Conservation (phyloP, 2,888 invertebrate species). For the Sepiola atlantica region DNA sequence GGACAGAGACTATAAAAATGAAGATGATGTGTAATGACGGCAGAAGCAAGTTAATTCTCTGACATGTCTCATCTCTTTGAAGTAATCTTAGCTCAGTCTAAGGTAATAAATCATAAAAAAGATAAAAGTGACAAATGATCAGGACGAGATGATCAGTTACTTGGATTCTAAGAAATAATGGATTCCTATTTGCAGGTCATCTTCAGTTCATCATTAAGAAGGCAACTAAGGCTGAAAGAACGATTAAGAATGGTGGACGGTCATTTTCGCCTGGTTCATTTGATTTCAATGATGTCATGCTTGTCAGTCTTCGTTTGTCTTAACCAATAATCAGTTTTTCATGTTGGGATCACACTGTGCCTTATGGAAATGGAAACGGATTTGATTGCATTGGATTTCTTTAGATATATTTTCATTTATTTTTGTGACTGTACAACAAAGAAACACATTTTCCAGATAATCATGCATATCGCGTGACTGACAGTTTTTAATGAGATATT, state of each 20-base stretch:
- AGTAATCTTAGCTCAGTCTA: background rate
- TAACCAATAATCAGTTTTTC: background rate
- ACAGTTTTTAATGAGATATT: background rate
- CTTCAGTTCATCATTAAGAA: background rate
- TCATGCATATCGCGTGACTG: background rate
- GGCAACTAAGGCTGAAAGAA: background rate
- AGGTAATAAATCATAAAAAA: background rate
- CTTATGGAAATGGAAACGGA: background rate
- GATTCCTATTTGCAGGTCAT: background rate
- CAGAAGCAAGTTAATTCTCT: background rate
- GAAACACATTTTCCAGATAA: background rate
- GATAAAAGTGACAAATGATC: background rate
- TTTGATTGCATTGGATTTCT: background rate
- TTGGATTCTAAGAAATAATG: background rate
- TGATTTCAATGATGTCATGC: background rate
- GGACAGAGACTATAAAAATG: background rate
- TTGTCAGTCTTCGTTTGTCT: background rate
- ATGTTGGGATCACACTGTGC: background rate
- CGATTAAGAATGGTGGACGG: background rate
- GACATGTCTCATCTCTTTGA: background rate
- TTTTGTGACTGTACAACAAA: background rate
- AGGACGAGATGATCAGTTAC: background rate
- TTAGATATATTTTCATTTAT: background rate
- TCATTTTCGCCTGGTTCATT: background rate
- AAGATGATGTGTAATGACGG: background rate